Base-by-base conservation (phyloP, 2,113 vertebrate species). In the Malaclemys terrapin region DNA sequence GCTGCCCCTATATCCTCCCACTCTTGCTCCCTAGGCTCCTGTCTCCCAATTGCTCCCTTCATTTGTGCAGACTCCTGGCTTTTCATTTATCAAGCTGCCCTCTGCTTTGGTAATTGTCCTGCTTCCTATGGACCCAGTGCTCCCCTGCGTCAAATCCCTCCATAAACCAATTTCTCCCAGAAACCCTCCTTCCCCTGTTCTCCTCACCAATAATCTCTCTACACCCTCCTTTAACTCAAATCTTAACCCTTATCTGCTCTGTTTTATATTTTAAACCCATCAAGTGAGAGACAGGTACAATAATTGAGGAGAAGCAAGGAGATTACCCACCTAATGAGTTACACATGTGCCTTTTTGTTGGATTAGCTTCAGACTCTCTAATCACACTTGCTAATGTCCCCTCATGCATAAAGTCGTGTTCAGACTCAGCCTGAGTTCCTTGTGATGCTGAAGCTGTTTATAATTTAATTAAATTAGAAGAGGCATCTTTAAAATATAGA, bases 401-500 rank as follows among this genome's bases (percentile, higher is more conserved):
- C 35, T 75, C 11, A 19, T 7, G 35, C 5, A 8, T 35, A 16
- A 16, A 78, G 85, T 14, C 8, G 16, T 47, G 29, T 38, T 49
- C 42, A 59, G 14, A 31, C 24, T 54, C 20, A 35, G 54, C 8
- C 9, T 24, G 10, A 50, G 22, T 35, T 24, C 54, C 42, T n/a
- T 45, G 5, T 47, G 38, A 35, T 10, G 31, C n/a, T 1, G 1
- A 42, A 27, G 50, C 20, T 62, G 75, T 47, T 78, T 42, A 78
- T 78, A 47, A 13, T 47, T 78, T 27, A 25, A 47, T 78, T 78
- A 47, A 20, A 29, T 65, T 12, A 59, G 13, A 59, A 59, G 50
- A 42, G 25, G 45, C 49, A 13, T 13, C 5, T 22, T 19, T 25
- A 80, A 25, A 3, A 1, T 11, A 0, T 0, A 49, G 19, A 19